Percentiles rank a stretch among this genome's conserved stretches.
Conservation (phyloP, 2,888 invertebrate species). For the Amitus sp. region DNA sequence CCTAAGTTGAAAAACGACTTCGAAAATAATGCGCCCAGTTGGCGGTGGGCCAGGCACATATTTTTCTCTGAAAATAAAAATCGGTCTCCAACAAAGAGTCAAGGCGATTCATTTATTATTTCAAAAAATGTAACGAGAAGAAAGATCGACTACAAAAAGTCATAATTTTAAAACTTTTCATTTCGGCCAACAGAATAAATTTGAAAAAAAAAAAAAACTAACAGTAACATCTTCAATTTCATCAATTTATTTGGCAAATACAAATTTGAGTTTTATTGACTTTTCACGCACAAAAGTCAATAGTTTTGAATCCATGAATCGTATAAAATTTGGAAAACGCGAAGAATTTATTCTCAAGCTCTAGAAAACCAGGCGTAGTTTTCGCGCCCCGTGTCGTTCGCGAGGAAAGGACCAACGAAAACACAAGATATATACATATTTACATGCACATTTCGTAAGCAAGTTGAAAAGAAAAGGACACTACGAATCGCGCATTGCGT, state of each 20-base stretch:
- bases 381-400: background rate
- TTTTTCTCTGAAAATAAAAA: constrained; percentile 8
- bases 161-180: too few relatives aligned
- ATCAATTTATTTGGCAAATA: too few relatives aligned
- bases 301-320: too few relatives aligned
- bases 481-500: constrained; percentile 25
- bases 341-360: too few relatives aligned
- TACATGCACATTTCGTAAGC: constrained; percentile 42
- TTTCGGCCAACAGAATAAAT: too few relatives aligned
- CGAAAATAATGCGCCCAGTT: constrained; percentile 5
- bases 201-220: too few relatives aligned
- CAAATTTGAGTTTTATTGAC: too few relatives aligned
- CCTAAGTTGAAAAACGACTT: background rate
- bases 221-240: too few relatives aligned
- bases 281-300: too few relatives aligned
- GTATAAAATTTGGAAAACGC: too few relatives aligned
- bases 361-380: too few relatives aligned
- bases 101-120: background rate
- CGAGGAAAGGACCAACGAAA: constrained; percentile 39
- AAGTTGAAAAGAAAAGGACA: constrained; percentile 27
- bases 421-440: constrained; percentile 48
- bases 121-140: too few relatives aligned
- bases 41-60: background rate
- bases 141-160: constrained; percentile 18
- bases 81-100: background rate